Base-by-base conservation (phyloP, 2,888 invertebrate species). In the Dastarcus helophoroides region DNA sequence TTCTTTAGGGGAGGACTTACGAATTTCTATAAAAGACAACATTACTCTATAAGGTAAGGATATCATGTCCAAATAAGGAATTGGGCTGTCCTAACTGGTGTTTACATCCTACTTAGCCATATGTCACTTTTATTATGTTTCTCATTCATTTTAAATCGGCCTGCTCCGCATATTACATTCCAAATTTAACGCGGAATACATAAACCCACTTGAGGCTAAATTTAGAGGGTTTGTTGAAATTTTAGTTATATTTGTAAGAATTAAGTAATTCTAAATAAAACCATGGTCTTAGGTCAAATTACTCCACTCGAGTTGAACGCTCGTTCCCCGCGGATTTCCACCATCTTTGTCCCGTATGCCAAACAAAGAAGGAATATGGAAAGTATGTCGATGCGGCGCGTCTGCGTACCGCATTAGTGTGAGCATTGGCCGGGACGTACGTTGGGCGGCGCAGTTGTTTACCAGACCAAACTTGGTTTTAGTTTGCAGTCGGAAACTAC, bases 1-100 rank as follows among this genome's bases (percentile, higher is more conserved):
- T n/a, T n/a, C n/a, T n/a, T n/a, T n/a, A n/a, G n/a, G n/a, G n/a
- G n/a, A n/a, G n/a, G n/a, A n/a, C n/a, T n/a, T n/a, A n/a, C n/a
- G n/a, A n/a, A n/a, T n/a, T n/a, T n/a, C n/a, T n/a, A n/a, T n/a
- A n/a, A n/a, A n/a, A n/a, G n/a, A n/a, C n/a, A n/a, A n/a, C n/a
- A n/a, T n/a, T n/a, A n/a, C n/a, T n/a, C n/a, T n/a, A n/a, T n/a
- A n/a, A n/a, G n/a, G n/a, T n/a, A n/a, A n/a, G n/a, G n/a, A n/a
- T n/a, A n/a, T n/a, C n/a, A n/a, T n/a, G n/a, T 76, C 80, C 79
- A 79, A 80, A 80, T 79, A 80, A 76, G 80, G 80, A 71, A 69
- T 70, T 72, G 73, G 76, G 73, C 76, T 69, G 73, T 71, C 71
- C 69, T 63, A 64, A 48, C 46, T 53, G 56, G 51, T 60, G 58